These are phyloP conservation scores for Tretioscincus oriximinensis DNA, from an alignment of 2,113 vertebrate genomes.

Conservation along the genomic window DNA sequence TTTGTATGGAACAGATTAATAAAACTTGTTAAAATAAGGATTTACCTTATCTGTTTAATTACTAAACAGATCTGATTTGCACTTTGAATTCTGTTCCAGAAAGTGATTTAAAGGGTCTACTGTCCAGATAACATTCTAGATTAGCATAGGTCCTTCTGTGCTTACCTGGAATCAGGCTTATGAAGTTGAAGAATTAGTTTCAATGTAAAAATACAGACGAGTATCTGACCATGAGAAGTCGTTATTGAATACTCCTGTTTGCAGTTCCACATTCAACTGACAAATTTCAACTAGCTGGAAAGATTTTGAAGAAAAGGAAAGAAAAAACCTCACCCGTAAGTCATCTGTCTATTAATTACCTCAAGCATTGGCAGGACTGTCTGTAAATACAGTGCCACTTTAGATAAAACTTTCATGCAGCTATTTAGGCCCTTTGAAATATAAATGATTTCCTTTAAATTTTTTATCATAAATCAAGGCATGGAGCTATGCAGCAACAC, in stretches of 20 bases:
- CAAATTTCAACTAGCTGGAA: slow-evolving; percentile 16
- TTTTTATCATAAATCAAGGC: slow-evolving; percentile 86
- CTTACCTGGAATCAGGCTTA: background rate
- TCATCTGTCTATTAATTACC: slow-evolving; percentile 84
- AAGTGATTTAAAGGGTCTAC: too few relatives aligned
- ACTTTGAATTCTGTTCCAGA: too few relatives aligned
- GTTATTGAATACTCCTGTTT: background rate
- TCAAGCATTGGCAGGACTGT: slow-evolving; percentile 63
- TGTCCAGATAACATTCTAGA: too few relatives aligned
- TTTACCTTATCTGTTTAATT: background rate
- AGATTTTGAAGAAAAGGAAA: background rate
- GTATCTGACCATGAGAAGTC: background rate
- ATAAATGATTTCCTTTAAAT: slow-evolving; percentile 90
- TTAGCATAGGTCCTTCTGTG: too few relatives aligned
- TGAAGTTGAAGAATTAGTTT: slow-evolving; percentile 5
- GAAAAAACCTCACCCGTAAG: slow-evolving; percentile 62
- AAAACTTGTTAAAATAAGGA: background rate
- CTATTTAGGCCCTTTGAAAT: slow-evolving; percentile 87
- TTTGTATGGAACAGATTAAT: rapidly evolving
- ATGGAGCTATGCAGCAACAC: slow-evolving; percentile 63
- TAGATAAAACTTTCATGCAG: slow-evolving; percentile 86
- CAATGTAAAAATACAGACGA: background rate
- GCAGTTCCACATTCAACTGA: slow-evolving; percentile 1
- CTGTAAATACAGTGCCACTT: slow-evolving; percentile 78
- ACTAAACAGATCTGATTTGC: too few relatives aligned